A percentile compares a stretch with the other conserved stretches of the same genome.
Evolutionary conservation across 2,888 invertebrate species (phyloP).

Genomic region (Andrena fulva): DNA sequence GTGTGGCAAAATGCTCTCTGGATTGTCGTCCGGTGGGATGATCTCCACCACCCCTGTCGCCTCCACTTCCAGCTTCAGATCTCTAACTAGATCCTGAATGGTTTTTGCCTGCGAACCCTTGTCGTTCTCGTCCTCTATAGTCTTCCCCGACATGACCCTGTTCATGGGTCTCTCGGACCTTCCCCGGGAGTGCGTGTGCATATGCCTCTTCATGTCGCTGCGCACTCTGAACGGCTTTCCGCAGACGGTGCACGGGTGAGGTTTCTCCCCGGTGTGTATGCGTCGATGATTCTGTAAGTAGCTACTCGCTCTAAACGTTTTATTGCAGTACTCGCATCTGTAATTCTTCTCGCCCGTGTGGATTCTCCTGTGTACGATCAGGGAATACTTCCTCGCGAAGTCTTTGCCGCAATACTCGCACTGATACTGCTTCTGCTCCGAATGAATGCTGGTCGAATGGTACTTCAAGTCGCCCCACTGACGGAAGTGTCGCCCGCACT

Average conservation of each 20-base stretch:
- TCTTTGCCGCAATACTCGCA: conserved; percentile 96
- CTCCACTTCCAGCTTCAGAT: conserved; percentile 80
- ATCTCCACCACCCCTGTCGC: conserved; percentile 80
- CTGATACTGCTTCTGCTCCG: conserved; percentile 92
- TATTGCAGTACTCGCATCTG: conserved; percentile 93
- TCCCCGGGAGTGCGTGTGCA: conserved; percentile 88
- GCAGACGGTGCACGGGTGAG: conserved; percentile 91
- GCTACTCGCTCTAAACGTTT: conserved; percentile 94
- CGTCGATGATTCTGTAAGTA: conserved; percentile 93
- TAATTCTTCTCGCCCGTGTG: conserved; percentile 96
- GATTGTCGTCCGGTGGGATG: conserved; percentile 78
- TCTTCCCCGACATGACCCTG: conserved; percentile 76
- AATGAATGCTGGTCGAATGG: conserved; percentile 93
- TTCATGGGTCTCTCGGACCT: conserved; percentile 74
- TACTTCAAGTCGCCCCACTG: conserved; percentile 96
- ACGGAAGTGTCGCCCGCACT: conserved; percentile 92
- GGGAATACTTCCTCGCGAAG: conserved; percentile 94
- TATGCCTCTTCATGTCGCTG: conserved; percentile 93
- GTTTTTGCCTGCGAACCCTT: conserved; percentile 70
- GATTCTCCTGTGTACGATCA: conserved; percentile 93
- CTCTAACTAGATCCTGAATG: conserved; percentile 81
- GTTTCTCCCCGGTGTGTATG: conserved; percentile 94
- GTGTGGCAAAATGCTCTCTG: conserved; percentile 82
- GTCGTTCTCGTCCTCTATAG: conserved; percentile 55
- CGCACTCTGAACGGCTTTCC: conserved; percentile 91